Base-by-base conservation (phyloP, 2,113 vertebrate species). In the Rhynchopsitta pachyrhyncha region DNA sequence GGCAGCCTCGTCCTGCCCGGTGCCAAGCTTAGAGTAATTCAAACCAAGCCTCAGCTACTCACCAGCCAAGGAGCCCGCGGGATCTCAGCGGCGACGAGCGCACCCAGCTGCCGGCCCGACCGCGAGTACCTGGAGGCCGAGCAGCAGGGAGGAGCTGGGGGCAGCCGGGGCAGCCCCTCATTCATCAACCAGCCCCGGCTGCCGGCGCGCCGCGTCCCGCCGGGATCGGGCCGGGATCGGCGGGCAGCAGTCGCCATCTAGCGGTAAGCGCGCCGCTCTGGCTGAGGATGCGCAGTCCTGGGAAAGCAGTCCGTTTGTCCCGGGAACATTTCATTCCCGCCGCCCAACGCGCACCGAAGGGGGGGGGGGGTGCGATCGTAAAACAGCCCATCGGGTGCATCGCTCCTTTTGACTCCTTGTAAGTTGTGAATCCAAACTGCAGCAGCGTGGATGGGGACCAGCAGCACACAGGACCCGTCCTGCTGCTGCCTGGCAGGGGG, bases 61-160 rank as follows among this genome's bases (percentile, higher is more conserved):
- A 97, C 97, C 95, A 17, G 69, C 33, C 75, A 15, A 15, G 66
- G 64, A 77, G 50, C 85, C 62, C 8, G 53, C 22, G 25, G 55
- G 60, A 6, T 63, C 77, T 41, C 53, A 6, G 55, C 27, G 5
- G 55, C 35, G 47, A 18, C 6, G 59, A 52, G 62, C 49, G 49
- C 82, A 0, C 62, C 31, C 52, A 29, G 55, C 71, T 10, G 75
- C 71, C 75, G 10, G 57, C 6, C 46, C 73, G 42, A 13, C 13
- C 19, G 74, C 2, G 14, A 70, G 94, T 77, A 95, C 94, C 96
- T 86, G 95, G 83, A 31, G 42, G 78, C 68, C 20, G 89, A 33
- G 73, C 52, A 10, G 84, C 84, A 16, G 87, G 96, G 96, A 91
- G 97, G 96, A 94, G 95, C 89, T 69, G 77, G 81, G 35, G 76